Percentiles rank a stretch among this genome's conserved stretches.
Evolutionary conservation across 2,113 vertebrate genomes (phyloP).

Genomic region (Elanoides forficatus): DNA sequence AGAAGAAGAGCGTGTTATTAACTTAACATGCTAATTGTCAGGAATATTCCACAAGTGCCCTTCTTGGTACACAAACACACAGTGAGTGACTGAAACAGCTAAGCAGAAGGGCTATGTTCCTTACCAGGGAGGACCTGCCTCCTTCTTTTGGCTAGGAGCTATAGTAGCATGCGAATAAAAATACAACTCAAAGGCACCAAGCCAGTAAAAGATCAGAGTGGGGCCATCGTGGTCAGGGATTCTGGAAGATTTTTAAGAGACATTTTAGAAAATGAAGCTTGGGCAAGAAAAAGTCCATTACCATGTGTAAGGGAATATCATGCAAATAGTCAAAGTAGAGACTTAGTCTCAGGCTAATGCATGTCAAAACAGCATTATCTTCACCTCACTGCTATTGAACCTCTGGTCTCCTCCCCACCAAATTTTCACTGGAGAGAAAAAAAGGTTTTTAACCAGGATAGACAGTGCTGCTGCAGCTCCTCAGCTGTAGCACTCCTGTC

Average conservation of each 20-base stretch:
- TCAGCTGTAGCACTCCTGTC: background rate
- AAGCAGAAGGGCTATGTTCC: background rate
- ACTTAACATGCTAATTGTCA: background rate
- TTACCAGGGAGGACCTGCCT: background rate
- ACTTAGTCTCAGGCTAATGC: background rate
- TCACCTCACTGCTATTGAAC: background rate
- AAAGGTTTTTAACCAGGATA: background rate
- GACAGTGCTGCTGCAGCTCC: background rate
- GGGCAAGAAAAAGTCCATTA: background rate
- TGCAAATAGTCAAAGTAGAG: background rate
- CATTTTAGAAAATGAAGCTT: background rate
- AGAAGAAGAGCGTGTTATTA: background rate
- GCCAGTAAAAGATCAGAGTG: background rate
- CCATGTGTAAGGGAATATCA: fast-evolving
- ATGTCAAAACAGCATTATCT: background rate
- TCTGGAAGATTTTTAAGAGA: background rate
- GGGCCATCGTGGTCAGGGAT: background rate
- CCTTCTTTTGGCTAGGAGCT: background rate
- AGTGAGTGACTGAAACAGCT: background rate
- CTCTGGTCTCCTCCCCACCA: background rate
- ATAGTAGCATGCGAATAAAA: background rate
- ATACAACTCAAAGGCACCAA: background rate
- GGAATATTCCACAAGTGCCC: background rate
- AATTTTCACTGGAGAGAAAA: background rate
- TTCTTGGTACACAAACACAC: background rate